Evolutionary conservation across 2,113 vertebrate genomes (phyloP).

Genomic region (Lynx canadensis): DNA sequence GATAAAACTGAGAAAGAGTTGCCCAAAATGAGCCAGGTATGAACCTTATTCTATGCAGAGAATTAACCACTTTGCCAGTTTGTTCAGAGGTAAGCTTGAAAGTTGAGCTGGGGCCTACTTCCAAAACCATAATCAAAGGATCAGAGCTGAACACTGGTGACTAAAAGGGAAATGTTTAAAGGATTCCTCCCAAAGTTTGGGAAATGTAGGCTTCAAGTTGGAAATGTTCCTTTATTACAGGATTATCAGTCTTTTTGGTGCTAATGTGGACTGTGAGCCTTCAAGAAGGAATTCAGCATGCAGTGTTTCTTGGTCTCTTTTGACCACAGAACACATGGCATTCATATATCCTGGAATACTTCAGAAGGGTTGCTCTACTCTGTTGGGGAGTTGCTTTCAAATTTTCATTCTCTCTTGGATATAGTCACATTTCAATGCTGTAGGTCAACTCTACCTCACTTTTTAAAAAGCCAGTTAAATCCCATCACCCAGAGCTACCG

Average conservation of each 20-base stretch:
- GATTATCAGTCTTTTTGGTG: neutral
- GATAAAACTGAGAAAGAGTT: slow-evolving; percentile 92
- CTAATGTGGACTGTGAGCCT: neutral
- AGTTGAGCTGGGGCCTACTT: neutral
- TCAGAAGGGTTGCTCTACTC: neutral
- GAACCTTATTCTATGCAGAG: neutral
- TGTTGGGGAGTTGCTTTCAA: neutral
- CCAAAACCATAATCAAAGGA: neutral
- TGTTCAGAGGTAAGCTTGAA: neutral
- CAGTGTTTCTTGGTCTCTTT: neutral
- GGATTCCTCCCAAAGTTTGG: neutral
- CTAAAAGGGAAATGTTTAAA: neutral
- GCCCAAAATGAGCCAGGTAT: slow-evolving; percentile 96
- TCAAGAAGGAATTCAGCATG: neutral
- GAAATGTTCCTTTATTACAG: neutral
- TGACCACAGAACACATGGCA: no score
- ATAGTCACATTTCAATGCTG: neutral
- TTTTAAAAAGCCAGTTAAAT: neutral
- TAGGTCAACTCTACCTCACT: neutral
- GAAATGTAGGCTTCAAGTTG: neutral
- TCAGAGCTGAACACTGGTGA: neutral
- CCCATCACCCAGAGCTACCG: neutral
- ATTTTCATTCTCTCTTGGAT: neutral
- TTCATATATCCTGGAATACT: no score
- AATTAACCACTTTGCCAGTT: neutral